Percentiles rank a stretch among this genome's conserved stretches.
phyloP scores from a whole-genome alignment of 35 echinoderm and acorn worm species.

The Anneissia japonica region DNA sequence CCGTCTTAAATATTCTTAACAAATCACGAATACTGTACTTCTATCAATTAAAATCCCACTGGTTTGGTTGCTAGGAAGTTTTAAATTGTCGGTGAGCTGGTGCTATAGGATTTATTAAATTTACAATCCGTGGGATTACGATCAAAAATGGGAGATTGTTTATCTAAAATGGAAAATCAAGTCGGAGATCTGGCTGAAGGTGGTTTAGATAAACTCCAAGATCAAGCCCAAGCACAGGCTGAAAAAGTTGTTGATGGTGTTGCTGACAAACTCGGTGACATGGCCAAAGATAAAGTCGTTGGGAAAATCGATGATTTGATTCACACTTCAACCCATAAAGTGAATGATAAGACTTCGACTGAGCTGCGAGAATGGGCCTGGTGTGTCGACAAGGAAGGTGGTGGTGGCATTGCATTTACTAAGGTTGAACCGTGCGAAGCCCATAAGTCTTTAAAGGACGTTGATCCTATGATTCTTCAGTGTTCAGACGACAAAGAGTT shows the following conservation, averaged over 20 bases:
- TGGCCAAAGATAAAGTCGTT: neutral
- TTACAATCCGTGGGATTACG: no score
- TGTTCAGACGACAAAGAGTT: neutral
- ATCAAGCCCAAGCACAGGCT: neutral
- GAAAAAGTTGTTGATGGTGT: neutral
- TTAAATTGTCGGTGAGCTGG: no score
- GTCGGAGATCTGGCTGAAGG: neutral
- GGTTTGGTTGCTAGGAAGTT: no score
- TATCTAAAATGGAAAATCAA: neutral
- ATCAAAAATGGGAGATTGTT: neutral
- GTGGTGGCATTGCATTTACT: neutral
- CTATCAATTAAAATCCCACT: no score
- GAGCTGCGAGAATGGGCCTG: neutral
- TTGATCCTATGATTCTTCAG: neutral
- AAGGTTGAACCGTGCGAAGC: neutral
- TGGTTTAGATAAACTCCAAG: neutral
- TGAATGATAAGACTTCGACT: neutral
- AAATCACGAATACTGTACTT: no score
- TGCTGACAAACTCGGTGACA: neutral
- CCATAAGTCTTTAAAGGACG: neutral
- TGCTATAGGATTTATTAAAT: no score
- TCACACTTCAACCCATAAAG: neutral
- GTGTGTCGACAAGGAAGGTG: neutral
- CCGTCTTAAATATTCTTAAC: no score
- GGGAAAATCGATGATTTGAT: neutral